Evolutionary conservation across 2,888 invertebrate genomes (phyloP).

Genomic region (Dryobotodes eremita): DNA sequence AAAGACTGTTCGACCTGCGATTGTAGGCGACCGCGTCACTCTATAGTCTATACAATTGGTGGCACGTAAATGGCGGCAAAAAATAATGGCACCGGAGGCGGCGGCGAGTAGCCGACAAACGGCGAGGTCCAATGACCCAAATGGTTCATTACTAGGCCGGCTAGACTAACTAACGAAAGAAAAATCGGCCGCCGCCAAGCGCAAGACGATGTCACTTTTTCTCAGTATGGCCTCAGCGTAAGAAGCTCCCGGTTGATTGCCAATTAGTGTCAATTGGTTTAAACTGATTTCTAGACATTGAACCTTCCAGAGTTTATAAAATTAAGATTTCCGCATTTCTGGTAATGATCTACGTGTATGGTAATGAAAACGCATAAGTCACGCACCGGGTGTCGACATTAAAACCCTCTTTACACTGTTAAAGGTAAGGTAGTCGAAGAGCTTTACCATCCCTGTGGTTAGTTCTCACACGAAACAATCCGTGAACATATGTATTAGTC

Average conservation of each 20-base stretch:
- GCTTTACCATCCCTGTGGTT: constrained; percentile 59
- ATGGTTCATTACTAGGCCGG: constrained; percentile 87
- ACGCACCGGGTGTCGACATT: constrained; percentile 27
- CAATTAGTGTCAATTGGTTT: constrained; percentile 71
- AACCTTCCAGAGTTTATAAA: constrained; percentile 31
- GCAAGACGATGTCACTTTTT: constrained; percentile 68
- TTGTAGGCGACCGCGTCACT: constrained; percentile 78
- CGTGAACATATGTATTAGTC: constrained; percentile 68
- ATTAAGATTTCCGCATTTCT: constrained; percentile 19
- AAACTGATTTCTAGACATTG: constrained; percentile 62
- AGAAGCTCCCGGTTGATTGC: constrained; percentile 58
- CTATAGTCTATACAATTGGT: constrained; percentile 78
- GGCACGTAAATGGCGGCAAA: constrained; percentile 82
- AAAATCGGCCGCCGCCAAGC: constrained; percentile 84
- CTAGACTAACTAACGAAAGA: constrained; percentile 84
- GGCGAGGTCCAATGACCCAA: constrained; percentile 90
- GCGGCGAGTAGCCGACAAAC: constrained; percentile 82
- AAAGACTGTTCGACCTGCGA: constrained; percentile 71
- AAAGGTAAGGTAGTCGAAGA: constrained; percentile 49
- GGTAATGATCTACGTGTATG: constrained; percentile 1
- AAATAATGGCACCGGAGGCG: constrained; percentile 84
- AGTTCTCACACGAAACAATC: constrained; percentile 65
- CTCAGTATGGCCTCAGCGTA: constrained; percentile 34
- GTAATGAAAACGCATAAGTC: constrained; percentile 30
- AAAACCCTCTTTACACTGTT: constrained; percentile 27